These are phyloP conservation scores for Yponomeuta malinellus DNA, from an alignment of 2,888 invertebrate genomes.

Conservation along the genomic window DNA sequence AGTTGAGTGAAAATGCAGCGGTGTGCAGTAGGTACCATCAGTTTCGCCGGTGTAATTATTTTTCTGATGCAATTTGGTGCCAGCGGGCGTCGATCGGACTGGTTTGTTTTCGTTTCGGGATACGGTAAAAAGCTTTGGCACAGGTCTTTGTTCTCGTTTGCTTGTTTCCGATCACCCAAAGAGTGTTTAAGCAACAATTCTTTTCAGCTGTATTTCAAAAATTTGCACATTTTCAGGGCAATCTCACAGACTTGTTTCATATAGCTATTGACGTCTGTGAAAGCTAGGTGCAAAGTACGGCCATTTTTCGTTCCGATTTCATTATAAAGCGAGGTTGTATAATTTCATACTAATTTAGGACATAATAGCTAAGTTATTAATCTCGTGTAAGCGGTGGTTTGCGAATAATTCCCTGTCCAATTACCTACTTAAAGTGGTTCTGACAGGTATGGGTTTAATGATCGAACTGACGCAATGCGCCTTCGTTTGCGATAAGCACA, in stretches of 20 bases:
- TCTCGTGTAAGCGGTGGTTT: not conserved
- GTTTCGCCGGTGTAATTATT: constrained; percentile 5
- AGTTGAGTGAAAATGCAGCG: not conserved
- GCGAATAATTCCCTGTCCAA: not conserved
- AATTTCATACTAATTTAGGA: not conserved
- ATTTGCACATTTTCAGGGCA: not conserved
- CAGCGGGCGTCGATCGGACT: constrained; percentile 4
- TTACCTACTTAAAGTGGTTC: not conserved
- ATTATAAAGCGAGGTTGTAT: not conserved
- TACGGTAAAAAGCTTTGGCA: constrained; percentile 4
- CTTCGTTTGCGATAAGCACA: not conserved
- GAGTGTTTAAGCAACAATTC: not conserved
- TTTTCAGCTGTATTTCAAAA: not conserved
- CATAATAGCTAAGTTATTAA: not conserved
- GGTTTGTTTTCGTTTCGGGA: constrained; percentile 6
- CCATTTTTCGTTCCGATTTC: not conserved
- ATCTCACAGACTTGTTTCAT: not conserved
- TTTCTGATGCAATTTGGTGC: constrained; percentile 15
- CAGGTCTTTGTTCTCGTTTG: constrained; percentile 1
- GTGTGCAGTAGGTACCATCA: not conserved
- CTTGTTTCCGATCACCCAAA: not conserved
- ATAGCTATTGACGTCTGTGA: not conserved
- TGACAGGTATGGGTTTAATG: constrained; percentile 9
- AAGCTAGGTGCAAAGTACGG: not conserved
- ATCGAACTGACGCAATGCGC: constrained; percentile 11